Base-by-base conservation (phyloP, 1,140 invertebrate genomes). In the Alviniconcha marisindica region DNA sequence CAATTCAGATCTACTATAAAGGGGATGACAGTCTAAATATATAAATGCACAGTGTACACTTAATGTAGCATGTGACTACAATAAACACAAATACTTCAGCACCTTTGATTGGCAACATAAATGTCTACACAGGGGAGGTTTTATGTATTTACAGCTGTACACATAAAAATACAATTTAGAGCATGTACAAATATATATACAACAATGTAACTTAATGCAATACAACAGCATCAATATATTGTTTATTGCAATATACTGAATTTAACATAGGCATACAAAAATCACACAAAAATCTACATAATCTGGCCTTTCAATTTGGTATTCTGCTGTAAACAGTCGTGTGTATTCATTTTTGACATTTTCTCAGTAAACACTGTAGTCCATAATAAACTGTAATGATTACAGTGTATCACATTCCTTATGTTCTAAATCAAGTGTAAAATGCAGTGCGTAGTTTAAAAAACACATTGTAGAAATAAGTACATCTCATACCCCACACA, bases 81-180 rank as follows among this genome's bases (percentile, higher is more conserved):
- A 66, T 28, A 28, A 66, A 66, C 31, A 33, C 28, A 12, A 33
- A 66, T 66, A 66, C 33, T 71, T 71, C 69, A 71, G 69, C 69
- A 71, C 69, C 69, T 71, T 71, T 71, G 69, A 71, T 71, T 71
- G 38, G 69, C 69, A 71, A 71, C 33, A 71, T 4, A 40, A 40
- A 24, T 4, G 33, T 33, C 28, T 28, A 71, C 36, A 71, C 69
- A 71, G 69, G 38, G 15, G 18, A 24, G 4, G 5, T 40, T 33
- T 18, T 0, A 21, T 40, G 5, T 15, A 71, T 36, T 2, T 40
- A 15, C 36, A 71, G 33, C 5, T 40, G 36, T 33, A 71, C 36
- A 12, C 14, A 36, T 71, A 4, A 33, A 66, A 14, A 71, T 71
- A 71, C 69, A 31, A 18, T 36, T 40, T 36, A 71, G 24, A 69